Evolutionary conservation across 2,888 invertebrate species (phyloP).

Genomic region (Ptychoptera albimana): DNA sequence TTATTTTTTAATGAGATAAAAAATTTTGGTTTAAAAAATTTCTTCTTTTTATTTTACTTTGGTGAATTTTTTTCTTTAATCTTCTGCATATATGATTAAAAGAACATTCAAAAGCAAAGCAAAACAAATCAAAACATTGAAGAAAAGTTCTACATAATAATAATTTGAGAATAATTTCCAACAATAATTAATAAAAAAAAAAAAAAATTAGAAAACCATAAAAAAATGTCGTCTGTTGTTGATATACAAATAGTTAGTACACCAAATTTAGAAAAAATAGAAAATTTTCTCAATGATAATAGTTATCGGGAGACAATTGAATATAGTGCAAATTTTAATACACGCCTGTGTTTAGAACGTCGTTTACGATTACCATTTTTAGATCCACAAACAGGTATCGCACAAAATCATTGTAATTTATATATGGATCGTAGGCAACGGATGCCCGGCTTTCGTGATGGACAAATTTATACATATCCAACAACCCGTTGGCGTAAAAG

Average conservation of each 20-base stretch:
- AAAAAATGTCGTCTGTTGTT: conserved; percentile 38
- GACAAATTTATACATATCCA: conserved; percentile 89
- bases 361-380: conserved; percentile 85
- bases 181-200: conserved; percentile 2
- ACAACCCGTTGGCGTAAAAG: conserved; percentile 80
- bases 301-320: conserved; percentile 85
- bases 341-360: conserved; percentile 78
- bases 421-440: conserved; percentile 80
- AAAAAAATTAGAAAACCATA: conserved; percentile 1
- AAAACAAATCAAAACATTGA: no score
- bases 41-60: no score
- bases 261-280: conserved; percentile 54
- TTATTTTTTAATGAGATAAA: no score
- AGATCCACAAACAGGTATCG: conserved; percentile 94
- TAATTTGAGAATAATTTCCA: no score
- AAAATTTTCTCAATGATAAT: conserved; percentile 73
- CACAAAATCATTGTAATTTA: conserved; percentile 83
- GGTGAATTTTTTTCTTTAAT: no score
- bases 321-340: conserved; percentile 87
- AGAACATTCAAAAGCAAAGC: no score
- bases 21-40: no score
- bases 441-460: conserved; percentile 75
- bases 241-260: conserved; percentile 50
- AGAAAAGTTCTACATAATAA: no score
- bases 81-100: no score